A percentile compares a stretch with the other conserved stretches of the same genome.
These are phyloP conservation scores for Chrysochloris asiatica DNA, from an alignment of 2,113 vertebrate species.

Conservation along the genomic window DNA sequence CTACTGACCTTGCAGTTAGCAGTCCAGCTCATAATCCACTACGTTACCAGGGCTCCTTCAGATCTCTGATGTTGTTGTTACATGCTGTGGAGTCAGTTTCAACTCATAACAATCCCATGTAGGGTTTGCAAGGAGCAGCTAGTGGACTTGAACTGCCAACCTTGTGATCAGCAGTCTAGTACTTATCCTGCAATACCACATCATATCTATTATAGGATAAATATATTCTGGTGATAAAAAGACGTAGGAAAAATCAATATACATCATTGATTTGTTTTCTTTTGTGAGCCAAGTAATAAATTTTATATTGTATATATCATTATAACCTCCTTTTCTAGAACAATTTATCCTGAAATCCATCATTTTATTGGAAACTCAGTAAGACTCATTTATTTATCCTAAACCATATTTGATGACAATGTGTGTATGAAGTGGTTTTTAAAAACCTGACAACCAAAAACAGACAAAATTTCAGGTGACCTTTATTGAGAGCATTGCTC, in stretches of 20 bases:
- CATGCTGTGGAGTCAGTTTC: too few species aligned
- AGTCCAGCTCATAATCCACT: not conserved
- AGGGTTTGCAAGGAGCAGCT: too few species aligned
- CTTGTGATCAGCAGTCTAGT: too few species aligned
- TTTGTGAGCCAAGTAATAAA: not conserved
- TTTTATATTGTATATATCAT: not conserved
- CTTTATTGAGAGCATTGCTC: conserved; percentile 21
- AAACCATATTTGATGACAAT: not conserved
- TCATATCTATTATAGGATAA: not conserved
- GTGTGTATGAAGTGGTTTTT: not conserved
- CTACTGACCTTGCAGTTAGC: too few species aligned
- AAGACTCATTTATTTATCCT: not conserved
- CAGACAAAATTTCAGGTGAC: not conserved
- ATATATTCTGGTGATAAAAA: not conserved
- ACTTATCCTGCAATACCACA: too few species aligned
- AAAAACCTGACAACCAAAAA: not conserved
- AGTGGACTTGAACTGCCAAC: too few species aligned
- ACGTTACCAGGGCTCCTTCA: not conserved
- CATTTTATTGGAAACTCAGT: not conserved
- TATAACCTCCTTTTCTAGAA: not conserved
- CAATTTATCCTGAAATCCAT: not conserved
- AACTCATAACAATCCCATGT: too few species aligned
- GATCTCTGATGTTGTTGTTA: too few species aligned
- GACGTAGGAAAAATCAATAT: not conserved
- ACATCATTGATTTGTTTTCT: not conserved